Percentiles rank a stretch among this genome's conserved stretches.
These are phyloP conservation scores for Pachycephus smyrnensis DNA, from an alignment of 2,888 invertebrate species.

Conservation along the genomic window DNA sequence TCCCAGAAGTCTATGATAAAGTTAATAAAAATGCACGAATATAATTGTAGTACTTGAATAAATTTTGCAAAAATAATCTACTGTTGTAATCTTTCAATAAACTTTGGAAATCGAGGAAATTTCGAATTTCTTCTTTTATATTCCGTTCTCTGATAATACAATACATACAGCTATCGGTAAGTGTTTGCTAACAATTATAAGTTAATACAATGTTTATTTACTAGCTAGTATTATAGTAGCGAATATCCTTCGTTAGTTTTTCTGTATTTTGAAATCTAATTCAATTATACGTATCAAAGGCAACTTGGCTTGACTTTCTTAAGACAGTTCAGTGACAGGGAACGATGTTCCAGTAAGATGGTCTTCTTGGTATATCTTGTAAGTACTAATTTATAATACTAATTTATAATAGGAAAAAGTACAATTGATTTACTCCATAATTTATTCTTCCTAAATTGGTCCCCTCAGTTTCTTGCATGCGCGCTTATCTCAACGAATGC, in stretches of 20 bases:
- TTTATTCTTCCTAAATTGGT: not conserved
- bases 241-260: not conserved
- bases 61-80: not conserved
- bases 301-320: not conserved
- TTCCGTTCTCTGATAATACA: not conserved
- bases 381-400: not conserved
- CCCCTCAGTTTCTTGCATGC: slow-evolving; percentile 4
- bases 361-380: slow-evolving; percentile 9
- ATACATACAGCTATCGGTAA: not conserved
- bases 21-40: slow-evolving; percentile 67
- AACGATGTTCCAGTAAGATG: slow-evolving; percentile 8
- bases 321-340: not conserved
- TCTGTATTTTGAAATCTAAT: not conserved
- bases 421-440: not conserved
- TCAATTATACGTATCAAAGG: not conserved
- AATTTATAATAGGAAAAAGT: not conserved
- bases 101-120: not conserved
- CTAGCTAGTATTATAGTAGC: not conserved
- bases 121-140: not conserved
- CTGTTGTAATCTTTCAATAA: not conserved
- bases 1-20: slow-evolving; percentile 86
- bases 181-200: not conserved
- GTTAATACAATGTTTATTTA: not conserved
- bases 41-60: not conserved
- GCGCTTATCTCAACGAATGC: not conserved